A percentile compares a stretch with the other conserved stretches of the same genome.
Conservation (phyloP, 2,888 invertebrate species). For the Ophion ventricosus region DNA sequence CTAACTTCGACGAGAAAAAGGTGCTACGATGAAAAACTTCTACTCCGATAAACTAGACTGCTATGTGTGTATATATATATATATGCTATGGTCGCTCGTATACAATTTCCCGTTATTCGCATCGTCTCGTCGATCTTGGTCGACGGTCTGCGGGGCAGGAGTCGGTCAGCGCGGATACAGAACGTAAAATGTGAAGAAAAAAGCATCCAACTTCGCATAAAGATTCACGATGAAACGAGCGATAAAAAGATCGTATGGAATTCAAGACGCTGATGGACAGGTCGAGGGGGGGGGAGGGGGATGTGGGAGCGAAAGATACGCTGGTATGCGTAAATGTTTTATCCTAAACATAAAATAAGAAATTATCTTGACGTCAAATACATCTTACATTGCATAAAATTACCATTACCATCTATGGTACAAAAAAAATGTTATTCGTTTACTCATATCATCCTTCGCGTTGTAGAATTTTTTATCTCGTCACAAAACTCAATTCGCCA, state of each 20-base stretch:
- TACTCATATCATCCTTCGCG: neutral
- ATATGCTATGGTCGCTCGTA: conserved; percentile 25
- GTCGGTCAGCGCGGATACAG: conserved; percentile 14
- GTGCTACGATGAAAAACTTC: conserved; percentile 57
- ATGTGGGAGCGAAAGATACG: neutral
- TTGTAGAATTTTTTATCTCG: no score
- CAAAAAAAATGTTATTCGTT: neutral
- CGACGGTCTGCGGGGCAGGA: conserved; percentile 37
- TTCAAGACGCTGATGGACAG: neutral
- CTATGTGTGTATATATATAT: neutral
- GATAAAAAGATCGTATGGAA: neutral
- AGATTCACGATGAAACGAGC: conserved; percentile 21
- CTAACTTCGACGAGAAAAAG: conserved; percentile 43
- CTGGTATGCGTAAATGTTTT: conserved; percentile 3
- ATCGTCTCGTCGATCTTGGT: conserved; percentile 49
- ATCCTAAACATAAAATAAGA: conserved; percentile 13
- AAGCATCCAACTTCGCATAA: conserved; percentile 17
- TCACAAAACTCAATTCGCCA: no score
- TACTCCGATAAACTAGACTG: conserved; percentile 46
- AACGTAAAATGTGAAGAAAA: conserved; percentile 22
- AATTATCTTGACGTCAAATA: conserved; percentile 6
- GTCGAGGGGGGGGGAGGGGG: neutral
- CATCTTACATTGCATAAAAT: neutral
- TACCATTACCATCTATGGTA: neutral
- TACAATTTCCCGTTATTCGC: conserved; percentile 57